A percentile compares a stretch with the other conserved stretches of the same genome.
Conservation (phyloP, 1,140 invertebrate genomes). For the Drosophila simulans region DNA sequence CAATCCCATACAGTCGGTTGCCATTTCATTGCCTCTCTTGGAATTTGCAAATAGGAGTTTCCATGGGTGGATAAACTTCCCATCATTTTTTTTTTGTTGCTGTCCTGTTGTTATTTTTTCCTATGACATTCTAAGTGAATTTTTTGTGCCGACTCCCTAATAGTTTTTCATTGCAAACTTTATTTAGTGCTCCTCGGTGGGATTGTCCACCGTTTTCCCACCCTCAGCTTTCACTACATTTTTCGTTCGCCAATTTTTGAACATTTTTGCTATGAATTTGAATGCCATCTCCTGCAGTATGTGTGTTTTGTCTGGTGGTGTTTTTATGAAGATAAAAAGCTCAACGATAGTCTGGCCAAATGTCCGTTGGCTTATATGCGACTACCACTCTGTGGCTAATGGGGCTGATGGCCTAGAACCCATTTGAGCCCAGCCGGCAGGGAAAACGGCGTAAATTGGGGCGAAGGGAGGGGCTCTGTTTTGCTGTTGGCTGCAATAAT, state of each 20-base stretch:
- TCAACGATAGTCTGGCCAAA: slow-evolving; percentile 61
- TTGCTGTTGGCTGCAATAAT: slow-evolving; percentile 67
- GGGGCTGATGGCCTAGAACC: slow-evolving; percentile 52
- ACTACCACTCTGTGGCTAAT: slow-evolving; percentile 64
- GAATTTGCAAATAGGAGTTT: slow-evolving; percentile 59
- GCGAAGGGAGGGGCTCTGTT: slow-evolving; percentile 23
- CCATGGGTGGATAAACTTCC: slow-evolving; percentile 33
- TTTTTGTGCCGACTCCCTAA: slow-evolving; percentile 52
- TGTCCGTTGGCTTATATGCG: slow-evolving; percentile 40
- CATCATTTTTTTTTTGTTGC: slow-evolving; percentile 1
- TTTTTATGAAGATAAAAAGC: slow-evolving; percentile 83
- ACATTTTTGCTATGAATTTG: slow-evolving; percentile 74
- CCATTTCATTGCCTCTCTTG: slow-evolving; percentile 44
- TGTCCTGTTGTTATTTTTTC: slow-evolving; percentile 40
- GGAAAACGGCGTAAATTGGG: slow-evolving; percentile 1
- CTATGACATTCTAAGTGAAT: slow-evolving; percentile 59
- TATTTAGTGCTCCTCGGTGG: slow-evolving; percentile 62
- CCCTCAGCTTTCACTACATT: slow-evolving; percentile 58
- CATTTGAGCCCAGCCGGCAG: slow-evolving; percentile 40
- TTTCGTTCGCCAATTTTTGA: slow-evolving; percentile 58
- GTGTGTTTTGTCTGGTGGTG: slow-evolving; percentile 55
- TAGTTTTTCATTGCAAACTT: slow-evolving; percentile 70
- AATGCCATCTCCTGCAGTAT: slow-evolving; percentile 15
- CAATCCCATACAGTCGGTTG: slow-evolving; percentile 10
- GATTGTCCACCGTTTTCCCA: slow-evolving; percentile 20